phyloP scores from a whole-genome alignment of 2,113 vertebrate species.

The Cyrtonyx montezumae region DNA sequence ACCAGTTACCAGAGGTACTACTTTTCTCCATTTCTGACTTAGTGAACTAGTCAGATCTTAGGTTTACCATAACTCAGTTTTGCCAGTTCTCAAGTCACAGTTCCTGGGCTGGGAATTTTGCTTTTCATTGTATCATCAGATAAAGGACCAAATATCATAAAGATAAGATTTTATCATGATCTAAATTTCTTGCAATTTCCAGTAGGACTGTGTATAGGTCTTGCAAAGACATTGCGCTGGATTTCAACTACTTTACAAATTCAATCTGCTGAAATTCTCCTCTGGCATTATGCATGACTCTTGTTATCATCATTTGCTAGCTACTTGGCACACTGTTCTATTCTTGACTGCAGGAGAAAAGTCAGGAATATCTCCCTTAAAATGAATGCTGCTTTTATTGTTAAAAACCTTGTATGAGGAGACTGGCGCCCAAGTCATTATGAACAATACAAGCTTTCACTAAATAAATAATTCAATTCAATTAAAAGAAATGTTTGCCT shows the following conservation, averaged over 20 bases:
- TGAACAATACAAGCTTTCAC: conserved; percentile 31
- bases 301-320: not conserved
- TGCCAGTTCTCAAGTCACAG: not conserved
- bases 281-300: not conserved
- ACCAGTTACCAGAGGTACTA: not conserved
- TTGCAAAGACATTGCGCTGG: not conserved
- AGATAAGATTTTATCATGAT: rapidly evolving
- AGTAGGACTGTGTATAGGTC: not conserved
- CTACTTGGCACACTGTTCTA: not conserved
- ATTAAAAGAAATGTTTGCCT: conserved; percentile 32
- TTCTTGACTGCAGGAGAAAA: not conserved
- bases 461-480: conserved; percentile 60
- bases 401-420: conserved; percentile 6
- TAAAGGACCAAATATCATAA: not conserved
- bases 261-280: not conserved
- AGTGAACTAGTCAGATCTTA: not conserved
- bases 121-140: not conserved
- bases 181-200: not conserved
- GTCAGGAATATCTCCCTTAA: conserved; percentile 13
- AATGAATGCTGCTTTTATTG: not conserved
- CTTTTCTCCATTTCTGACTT: not conserved
- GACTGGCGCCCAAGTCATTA: conserved; percentile 10
- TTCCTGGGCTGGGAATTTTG: not conserved
- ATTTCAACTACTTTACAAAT: not conserved
- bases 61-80: not conserved